Evolutionary conservation across 1,140 invertebrate genomes (phyloP).

Genomic region (Drosophila sechellia): DNA sequence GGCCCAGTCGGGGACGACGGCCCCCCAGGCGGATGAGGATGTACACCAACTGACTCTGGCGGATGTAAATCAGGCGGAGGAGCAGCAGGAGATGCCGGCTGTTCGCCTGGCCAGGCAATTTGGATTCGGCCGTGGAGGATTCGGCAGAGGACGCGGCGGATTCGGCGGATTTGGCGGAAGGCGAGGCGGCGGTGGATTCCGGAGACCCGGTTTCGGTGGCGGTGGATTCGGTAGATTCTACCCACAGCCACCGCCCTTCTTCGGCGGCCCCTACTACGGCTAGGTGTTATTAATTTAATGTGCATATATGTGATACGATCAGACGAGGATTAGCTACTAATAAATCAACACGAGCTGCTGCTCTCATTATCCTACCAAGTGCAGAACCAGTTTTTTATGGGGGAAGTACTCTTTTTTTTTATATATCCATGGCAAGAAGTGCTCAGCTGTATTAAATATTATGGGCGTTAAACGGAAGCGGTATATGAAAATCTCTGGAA

Average conservation of each 20-base stretch:
- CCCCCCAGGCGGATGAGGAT: constrained; percentile 47
- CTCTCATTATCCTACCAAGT: constrained; percentile 49
- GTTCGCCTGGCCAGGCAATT: constrained; percentile 67
- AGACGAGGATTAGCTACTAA: constrained; percentile 40
- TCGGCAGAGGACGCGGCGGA: constrained; percentile 20
- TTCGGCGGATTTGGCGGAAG: constrained; percentile 19
- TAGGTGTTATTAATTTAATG: constrained; percentile 53
- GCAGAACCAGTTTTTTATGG: constrained; percentile 27
- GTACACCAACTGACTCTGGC: constrained; percentile 71
- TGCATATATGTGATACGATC: constrained; percentile 54
- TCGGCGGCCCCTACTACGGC: constrained; percentile 48
- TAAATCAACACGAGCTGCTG: constrained; percentile 51
- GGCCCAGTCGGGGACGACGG: constrained; percentile 17
- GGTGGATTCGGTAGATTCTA: constrained; percentile 15
- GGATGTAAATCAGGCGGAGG: constrained; percentile 73
- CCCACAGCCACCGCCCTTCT: constrained; percentile 42
- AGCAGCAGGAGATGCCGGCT: constrained; percentile 61
- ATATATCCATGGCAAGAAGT: constrained; percentile 7
- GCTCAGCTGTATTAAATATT: constrained; percentile 15
- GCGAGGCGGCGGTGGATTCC: background rate
- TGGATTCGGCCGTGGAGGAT: constrained; percentile 38
- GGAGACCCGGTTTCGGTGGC: constrained; percentile 17
- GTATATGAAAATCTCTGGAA: background rate
- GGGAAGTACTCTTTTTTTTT: constrained; percentile 1
- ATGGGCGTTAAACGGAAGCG: constrained; percentile 5